Percentiles rank a stretch among this genome's conserved stretches.
These are phyloP conservation scores for Phaedon cochleariae DNA, from an alignment of 2,888 invertebrate species.

Conservation along the genomic window DNA sequence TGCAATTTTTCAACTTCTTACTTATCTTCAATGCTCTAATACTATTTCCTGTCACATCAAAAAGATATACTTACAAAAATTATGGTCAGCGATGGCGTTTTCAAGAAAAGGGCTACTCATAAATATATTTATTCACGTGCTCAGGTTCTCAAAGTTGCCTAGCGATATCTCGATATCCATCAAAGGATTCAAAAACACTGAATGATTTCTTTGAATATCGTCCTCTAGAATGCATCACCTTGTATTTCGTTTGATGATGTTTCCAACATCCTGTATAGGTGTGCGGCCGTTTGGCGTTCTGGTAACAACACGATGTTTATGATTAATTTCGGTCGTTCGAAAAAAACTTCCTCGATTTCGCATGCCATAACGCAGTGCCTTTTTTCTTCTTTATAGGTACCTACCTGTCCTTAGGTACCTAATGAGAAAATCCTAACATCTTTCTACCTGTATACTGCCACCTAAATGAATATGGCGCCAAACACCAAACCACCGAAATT, in stretches of 20 bases:
- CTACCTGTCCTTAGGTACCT: constrained; percentile 52
- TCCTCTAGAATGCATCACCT: too few species aligned
- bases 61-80: too few species aligned
- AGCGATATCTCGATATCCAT: too few species aligned
- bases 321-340: not conserved
- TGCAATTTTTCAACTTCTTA: not conserved
- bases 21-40: too few species aligned
- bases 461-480: constrained; percentile 49
- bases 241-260: too few species aligned
- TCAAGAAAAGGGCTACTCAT: too few species aligned
- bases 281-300: not conserved
- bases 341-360: constrained; percentile 54
- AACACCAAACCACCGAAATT: constrained; percentile 35
- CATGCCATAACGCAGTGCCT: constrained; percentile 47
- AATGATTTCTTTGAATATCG: too few species aligned
- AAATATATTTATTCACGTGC: too few species aligned
- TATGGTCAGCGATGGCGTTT: too few species aligned
- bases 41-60: too few species aligned
- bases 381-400: constrained; percentile 50
- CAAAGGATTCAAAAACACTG: too few species aligned
- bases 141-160: too few species aligned
- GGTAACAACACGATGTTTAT: not conserved
- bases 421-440: constrained; percentile 54
- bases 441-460: constrained; percentile 50
- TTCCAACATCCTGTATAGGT: not conserved